phyloP scores from a whole-genome alignment of 1,140 invertebrate species.

The Hylaeus volcanicus region DNA sequence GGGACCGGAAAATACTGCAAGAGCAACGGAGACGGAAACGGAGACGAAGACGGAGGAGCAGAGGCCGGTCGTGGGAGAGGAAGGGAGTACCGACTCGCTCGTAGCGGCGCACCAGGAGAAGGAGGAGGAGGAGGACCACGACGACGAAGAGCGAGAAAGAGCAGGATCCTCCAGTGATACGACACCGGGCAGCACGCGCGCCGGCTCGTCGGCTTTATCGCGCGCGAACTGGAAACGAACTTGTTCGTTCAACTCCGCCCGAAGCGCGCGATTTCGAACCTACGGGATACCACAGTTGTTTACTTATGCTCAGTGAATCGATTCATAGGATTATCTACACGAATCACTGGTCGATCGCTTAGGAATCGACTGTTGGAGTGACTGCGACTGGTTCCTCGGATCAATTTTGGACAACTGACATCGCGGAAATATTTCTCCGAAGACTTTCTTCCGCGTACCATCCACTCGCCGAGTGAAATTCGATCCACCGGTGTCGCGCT shows the following conservation, averaged over 20 bases:
- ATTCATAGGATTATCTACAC: background rate
- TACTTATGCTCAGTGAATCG: background rate
- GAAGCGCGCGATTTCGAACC: constrained; percentile 19
- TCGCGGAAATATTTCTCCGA: constrained; percentile 13
- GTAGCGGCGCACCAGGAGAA: constrained; percentile 29
- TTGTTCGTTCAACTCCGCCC: constrained; percentile 25
- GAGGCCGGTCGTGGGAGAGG: constrained; percentile 23
- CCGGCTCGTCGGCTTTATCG: constrained; percentile 58
- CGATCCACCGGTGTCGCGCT: constrained; percentile 16
- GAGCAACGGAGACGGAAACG: constrained; percentile 20
- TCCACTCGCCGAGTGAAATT: constrained; percentile 2
- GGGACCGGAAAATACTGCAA: constrained; percentile 16
- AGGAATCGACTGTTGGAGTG: too few relatives aligned
- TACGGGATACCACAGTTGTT: too few relatives aligned
- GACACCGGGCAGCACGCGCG: constrained; percentile 57
- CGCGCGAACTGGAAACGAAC: constrained; percentile 37
- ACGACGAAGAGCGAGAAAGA: constrained; percentile 51
- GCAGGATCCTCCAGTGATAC: constrained; percentile 60
- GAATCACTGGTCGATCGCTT: too few relatives aligned
- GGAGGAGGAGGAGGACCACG: constrained; percentile 26
- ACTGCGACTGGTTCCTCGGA: too few relatives aligned
- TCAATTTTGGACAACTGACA: too few relatives aligned
- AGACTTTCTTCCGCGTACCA: background rate
- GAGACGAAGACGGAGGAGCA: constrained; percentile 25
- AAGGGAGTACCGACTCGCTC: constrained; percentile 29